Conservation (phyloP, 2,797 vertebrate genomes). For the Hippoglossus hippoglossus region DNA sequence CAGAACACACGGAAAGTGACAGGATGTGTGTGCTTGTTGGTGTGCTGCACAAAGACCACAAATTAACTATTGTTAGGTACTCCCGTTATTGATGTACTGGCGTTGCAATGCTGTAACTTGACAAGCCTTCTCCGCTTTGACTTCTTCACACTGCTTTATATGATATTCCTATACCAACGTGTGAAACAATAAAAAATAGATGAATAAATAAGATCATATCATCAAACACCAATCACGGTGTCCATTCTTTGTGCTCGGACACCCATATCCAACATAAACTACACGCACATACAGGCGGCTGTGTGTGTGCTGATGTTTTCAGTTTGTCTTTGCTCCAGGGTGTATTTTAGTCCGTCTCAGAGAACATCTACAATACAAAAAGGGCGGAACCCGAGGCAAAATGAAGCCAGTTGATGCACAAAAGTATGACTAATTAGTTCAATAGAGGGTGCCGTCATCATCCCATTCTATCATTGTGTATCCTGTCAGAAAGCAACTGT, state of each 20-base stretch:
- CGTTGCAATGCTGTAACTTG: constrained; percentile 28
- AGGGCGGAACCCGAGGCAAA: constrained; percentile 27
- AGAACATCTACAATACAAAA: constrained; percentile 13
- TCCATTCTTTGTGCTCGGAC: not conserved
- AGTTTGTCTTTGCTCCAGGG: constrained; percentile 17
- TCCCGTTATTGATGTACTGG: constrained; percentile 41
- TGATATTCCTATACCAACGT: not conserved
- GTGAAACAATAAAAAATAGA: constrained; percentile 7
- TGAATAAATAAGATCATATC: constrained; percentile 3
- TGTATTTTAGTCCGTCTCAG: constrained; percentile 37
- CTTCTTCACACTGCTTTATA: not conserved
- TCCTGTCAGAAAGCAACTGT: constrained; percentile 13
- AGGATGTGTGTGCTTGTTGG: constrained; percentile 11
- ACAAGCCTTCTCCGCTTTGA: constrained; percentile 10
- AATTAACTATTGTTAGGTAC: constrained; percentile 24
- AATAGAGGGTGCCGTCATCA: constrained; percentile 51
- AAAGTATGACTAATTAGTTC: constrained; percentile 49
- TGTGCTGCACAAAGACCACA: constrained; percentile 24
- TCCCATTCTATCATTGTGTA: constrained; percentile 39
- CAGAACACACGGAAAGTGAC: constrained; percentile 25
- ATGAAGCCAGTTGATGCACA: constrained; percentile 41
- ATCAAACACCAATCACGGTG: constrained; percentile 19
- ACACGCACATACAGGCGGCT: not conserved
- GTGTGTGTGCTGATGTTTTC: not conserved
- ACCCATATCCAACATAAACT: constrained; percentile 10